Conservation (phyloP, 2,797 vertebrate species). For the Schizopygopsis malacanthus region DNA sequence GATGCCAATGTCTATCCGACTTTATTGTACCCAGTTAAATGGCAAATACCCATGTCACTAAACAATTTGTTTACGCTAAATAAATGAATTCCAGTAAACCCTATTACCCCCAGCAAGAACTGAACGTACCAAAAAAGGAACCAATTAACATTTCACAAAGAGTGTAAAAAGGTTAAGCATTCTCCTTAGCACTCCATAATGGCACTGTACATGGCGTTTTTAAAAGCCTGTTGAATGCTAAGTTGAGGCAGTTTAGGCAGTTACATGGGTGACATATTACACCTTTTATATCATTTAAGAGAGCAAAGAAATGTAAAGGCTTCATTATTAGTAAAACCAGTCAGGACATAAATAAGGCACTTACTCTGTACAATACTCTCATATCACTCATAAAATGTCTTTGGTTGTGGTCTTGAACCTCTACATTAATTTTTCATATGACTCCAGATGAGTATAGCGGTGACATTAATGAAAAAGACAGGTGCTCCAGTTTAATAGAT, state of each 20-base stretch:
- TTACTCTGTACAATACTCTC: constrained; percentile 38
- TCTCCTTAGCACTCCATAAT: constrained; percentile 47
- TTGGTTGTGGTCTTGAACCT: constrained; percentile 59
- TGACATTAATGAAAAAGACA: constrained; percentile 63
- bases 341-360: constrained; percentile 39
- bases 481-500: constrained; percentile 64
- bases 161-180: constrained; percentile 56
- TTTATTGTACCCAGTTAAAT: constrained; percentile 43
- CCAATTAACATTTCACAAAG: constrained; percentile 58
- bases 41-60: constrained; percentile 49
- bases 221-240: constrained; percentile 54
- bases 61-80: constrained; percentile 58
- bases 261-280: background rate
- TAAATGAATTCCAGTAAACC: constrained; percentile 54
- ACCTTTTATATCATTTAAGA: constrained; percentile 45
- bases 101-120: constrained; percentile 45
- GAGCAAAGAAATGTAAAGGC: constrained; percentile 41
- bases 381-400: constrained; percentile 48
- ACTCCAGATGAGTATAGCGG: constrained; percentile 54
- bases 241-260: background rate
- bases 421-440: constrained; percentile 68
- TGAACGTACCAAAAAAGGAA: constrained; percentile 45
- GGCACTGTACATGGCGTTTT: constrained; percentile 53
- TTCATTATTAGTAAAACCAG: constrained; percentile 52
- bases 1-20: background rate